These are phyloP conservation scores for Cyclopterus lumpus DNA, from an alignment of 2,797 vertebrate species.

Conservation along the genomic window DNA sequence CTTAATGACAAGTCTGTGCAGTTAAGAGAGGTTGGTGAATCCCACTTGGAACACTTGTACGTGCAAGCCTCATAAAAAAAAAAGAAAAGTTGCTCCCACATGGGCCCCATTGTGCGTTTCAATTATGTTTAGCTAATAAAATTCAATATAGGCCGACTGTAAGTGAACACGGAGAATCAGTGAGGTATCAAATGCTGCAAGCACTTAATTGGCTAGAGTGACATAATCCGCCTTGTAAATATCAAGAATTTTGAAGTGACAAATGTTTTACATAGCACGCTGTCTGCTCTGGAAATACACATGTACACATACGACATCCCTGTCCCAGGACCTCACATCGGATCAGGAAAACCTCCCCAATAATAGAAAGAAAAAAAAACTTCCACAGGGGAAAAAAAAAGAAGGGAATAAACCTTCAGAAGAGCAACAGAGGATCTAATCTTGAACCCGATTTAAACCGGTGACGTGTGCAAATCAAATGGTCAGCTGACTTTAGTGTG, in stretches of 20 bases:
- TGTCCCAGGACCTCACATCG: too few relatives aligned
- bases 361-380: too few relatives aligned
- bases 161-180: neutral
- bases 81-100: neutral
- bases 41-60: neutral
- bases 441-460: neutral
- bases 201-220: neutral
- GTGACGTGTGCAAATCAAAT: neutral
- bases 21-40: neutral
- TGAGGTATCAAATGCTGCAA: neutral
- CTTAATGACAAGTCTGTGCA: neutral
- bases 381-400: too few relatives aligned
- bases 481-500: neutral
- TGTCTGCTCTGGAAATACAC: neutral
- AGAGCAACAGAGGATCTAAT: too few relatives aligned
- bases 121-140: neutral
- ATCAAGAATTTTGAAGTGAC: neutral
- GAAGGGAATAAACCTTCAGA: too few relatives aligned
- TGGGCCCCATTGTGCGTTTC: neutral
- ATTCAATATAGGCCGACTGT: neutral
- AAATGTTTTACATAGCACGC: neutral
- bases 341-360: too few relatives aligned
- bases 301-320: too few relatives aligned
- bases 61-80: neutral
- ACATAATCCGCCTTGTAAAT: neutral